A percentile compares a stretch with the other conserved stretches of the same genome.
phyloP scores from a whole-genome alignment of 2,113 vertebrate genomes.

The Cebus imitator region DNA sequence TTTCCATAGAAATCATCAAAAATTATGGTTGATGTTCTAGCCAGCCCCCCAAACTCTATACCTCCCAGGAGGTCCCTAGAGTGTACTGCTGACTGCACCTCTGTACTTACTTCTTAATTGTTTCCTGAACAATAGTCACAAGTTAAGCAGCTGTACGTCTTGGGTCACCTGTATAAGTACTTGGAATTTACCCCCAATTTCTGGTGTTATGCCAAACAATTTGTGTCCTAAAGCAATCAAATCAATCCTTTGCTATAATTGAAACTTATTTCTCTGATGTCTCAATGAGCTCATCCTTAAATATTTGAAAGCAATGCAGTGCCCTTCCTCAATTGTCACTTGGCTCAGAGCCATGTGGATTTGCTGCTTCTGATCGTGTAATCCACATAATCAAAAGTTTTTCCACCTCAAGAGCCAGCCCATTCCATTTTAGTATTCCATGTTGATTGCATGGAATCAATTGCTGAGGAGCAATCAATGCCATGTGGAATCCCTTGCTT shows the following conservation, averaged over 20 bases:
- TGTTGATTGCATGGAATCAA: slow-evolving; percentile 60
- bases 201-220: slow-evolving; percentile 73
- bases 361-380: slow-evolving; percentile 75
- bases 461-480: slow-evolving; percentile 11
- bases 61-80: slow-evolving; percentile 47
- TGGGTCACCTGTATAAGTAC: slow-evolving; percentile 73
- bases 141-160: slow-evolving; percentile 73
- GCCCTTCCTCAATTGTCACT: slow-evolving; percentile 74
- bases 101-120: slow-evolving; percentile 58
- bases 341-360: slow-evolving; percentile 73
- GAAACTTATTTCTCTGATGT: slow-evolving; percentile 71
- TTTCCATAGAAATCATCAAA: slow-evolving; percentile 50
- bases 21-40: slow-evolving; percentile 14
- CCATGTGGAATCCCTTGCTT: slow-evolving; percentile 29
- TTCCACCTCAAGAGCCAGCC: slow-evolving; percentile 71
- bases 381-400: slow-evolving; percentile 77
- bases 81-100: background rate
- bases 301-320: slow-evolving; percentile 60
- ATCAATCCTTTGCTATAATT: slow-evolving; percentile 59
- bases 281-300: slow-evolving; percentile 74
- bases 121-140: slow-evolving; percentile 71
- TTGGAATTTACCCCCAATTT: slow-evolving; percentile 76
- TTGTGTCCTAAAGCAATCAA: slow-evolving; percentile 75
- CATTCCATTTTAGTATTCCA: slow-evolving; percentile 56
- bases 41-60: background rate